Evolutionary conservation across 2,113 vertebrate species (phyloP), one percentile per base, ranked within the genome.

Genomic region (Perca fluviatilis): DNA sequence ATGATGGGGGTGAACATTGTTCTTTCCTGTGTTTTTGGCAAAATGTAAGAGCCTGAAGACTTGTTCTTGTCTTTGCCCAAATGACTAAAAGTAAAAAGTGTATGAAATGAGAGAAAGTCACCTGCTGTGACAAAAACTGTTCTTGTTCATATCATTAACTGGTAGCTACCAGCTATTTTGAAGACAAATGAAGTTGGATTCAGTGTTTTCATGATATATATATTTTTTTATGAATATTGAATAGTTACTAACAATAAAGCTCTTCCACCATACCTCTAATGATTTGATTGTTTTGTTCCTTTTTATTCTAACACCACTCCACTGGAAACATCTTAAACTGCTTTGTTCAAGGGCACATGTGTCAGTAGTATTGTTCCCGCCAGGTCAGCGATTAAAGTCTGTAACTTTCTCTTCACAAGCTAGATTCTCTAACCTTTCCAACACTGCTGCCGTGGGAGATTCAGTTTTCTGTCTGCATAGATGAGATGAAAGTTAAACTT

Each of bases 401-500:
- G 27, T 46, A 21, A 53, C n/a, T 18, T 65, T 74, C 69, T 57
- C 36, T 11, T 67, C 49, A 30, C 1, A 0, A 66, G 33, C 54
- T 56, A 54, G 21, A 69, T 71, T 60, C 27, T 76, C 13, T 54
- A 43, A 68, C 50, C 50, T 65, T 40, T 79, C 47, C 65, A 54
- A 21, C 61, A 13, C n/a, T 6, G 43, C 63, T 57, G 46, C 53
- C 9, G 21, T 15, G 36, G 27, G 50, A 23, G 27, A 65, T 36
- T 83, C 10, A 49, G 8, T 51, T 68, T 46, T 50, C n/a, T 46
- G 61, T 50, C 23, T 49, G 46, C 25, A 30, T 18, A 56, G 72
- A 57, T 23, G 21, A n/a, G 78, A 40, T 64, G 25, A 76, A 79
- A 58, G 68, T 61, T 74, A 74, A 79, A 86, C 2, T 21, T 47